These are phyloP conservation scores for Cyclargus thomasi DNA, from an alignment of 1,140 invertebrate species.

Conservation along the genomic window DNA sequence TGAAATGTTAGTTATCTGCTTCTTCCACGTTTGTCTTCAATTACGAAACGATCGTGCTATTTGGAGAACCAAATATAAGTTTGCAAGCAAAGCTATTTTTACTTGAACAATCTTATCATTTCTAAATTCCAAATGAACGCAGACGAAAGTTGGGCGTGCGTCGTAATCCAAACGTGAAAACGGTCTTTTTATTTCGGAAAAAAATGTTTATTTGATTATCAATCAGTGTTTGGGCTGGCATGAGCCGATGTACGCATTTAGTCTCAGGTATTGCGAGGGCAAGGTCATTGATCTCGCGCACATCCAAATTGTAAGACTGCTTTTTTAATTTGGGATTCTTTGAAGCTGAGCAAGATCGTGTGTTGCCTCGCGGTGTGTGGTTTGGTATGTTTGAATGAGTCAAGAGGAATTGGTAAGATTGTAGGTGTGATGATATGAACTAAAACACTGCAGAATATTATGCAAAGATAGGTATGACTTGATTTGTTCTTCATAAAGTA, in stretches of 20 bases:
- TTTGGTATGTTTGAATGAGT: background rate
- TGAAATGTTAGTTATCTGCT: too few relatives aligned
- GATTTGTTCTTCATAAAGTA: too few relatives aligned
- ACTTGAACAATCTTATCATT: background rate
- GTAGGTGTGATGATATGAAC: background rate
- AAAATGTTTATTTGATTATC: conserved; percentile 14
- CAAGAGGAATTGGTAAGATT: background rate
- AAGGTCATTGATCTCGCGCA: conserved; percentile 49
- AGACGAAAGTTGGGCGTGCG: background rate
- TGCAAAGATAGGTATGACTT: too few relatives aligned
- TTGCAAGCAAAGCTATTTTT: too few relatives aligned
- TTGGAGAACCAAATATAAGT: too few relatives aligned
- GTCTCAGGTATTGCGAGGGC: conserved; percentile 43
- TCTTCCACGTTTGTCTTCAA: too few relatives aligned
- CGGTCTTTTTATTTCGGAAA: background rate
- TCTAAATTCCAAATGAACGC: background rate
- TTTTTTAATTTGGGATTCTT: conserved; percentile 22
- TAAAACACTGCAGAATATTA: too few relatives aligned
- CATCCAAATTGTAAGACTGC: conserved; percentile 29
- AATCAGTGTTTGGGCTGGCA: conserved; percentile 8
- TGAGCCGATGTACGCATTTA: conserved; percentile 46
- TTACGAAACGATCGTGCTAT: too few relatives aligned
- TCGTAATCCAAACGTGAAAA: background rate
- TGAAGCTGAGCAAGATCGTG: conserved; percentile 11
- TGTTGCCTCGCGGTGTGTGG: background rate